These are phyloP conservation scores for Chrysogorgia sp. DNA, from an alignment of 92 coral and sea anemone genomes.

Conservation along the genomic window DNA sequence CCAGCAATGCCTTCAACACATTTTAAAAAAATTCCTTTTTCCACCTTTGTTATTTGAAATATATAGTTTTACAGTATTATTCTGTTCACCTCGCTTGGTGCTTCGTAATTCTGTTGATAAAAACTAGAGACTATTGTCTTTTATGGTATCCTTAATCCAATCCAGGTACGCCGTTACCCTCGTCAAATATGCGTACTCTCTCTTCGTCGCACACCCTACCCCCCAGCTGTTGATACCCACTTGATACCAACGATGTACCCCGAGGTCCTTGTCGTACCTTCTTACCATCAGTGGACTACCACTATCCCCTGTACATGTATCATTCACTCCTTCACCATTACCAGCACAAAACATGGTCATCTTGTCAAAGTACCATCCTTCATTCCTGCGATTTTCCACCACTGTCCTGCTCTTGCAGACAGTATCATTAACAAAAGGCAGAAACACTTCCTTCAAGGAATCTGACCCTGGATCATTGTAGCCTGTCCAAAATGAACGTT, in stretches of 20 bases:
- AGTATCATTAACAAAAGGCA: not conserved
- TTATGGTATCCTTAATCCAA: slow-evolving; percentile 74
- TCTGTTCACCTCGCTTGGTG: not conserved
- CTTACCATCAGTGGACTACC: slow-evolving; percentile 63
- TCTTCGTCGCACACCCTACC: slow-evolving; percentile 69
- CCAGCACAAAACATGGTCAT: slow-evolving; percentile 78
- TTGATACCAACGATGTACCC: slow-evolving; percentile 66
- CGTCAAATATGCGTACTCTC: slow-evolving; percentile 69
- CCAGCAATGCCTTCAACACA: too few species aligned
- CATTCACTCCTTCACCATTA: slow-evolving; percentile 72
- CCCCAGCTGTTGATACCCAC: slow-evolving; percentile 90
- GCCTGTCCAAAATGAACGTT: not conserved
- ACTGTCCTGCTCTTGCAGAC: slow-evolving; percentile 9
- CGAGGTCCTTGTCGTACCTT: slow-evolving; percentile 51
- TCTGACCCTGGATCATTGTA: not conserved
- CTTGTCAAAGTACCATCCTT: slow-evolving; percentile 26
- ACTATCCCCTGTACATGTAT: slow-evolving; percentile 66
- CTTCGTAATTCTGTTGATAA: not conserved
- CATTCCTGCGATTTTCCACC: not conserved
- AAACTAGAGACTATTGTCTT: not conserved
- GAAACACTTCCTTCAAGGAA: not conserved
- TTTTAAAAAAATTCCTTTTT: too few species aligned
- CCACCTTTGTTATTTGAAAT: too few species aligned
- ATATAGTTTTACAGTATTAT: not conserved
- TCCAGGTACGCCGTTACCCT: slow-evolving; percentile 66